These are phyloP conservation scores for Acropternis orthonyx DNA, from an alignment of 2,797 vertebrate genomes.

Conservation along the genomic window DNA sequence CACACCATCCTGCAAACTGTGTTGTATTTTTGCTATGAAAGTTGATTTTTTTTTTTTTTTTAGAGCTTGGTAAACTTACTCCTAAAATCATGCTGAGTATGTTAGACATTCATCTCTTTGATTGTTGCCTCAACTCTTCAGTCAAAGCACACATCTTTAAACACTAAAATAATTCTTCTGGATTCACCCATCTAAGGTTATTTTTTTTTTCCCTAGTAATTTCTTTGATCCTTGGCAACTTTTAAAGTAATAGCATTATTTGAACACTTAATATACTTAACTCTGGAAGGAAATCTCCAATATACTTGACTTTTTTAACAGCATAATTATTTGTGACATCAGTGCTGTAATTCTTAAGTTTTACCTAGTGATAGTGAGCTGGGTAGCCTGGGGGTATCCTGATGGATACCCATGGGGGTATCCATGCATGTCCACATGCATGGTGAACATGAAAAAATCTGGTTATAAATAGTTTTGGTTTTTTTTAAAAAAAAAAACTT, in stretches of 20 bases:
- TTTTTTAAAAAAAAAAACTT: too few relatives aligned
- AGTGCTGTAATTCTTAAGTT: not conserved
- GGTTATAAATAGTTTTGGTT: too few relatives aligned
- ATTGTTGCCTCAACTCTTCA: not conserved
- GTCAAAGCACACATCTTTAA: not conserved
- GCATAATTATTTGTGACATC: not conserved
- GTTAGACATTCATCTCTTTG: not conserved
- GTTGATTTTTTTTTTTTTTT: not conserved
- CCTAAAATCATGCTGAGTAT: not conserved
- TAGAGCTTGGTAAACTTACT: not conserved
- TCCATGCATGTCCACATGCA: fast-evolving
- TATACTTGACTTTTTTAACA: not conserved
- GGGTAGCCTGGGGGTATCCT: not conserved
- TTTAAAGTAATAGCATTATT: not conserved
- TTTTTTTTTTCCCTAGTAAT: not conserved
- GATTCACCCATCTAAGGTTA: not conserved
- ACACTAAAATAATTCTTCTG: not conserved
- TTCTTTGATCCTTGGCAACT: not conserved
- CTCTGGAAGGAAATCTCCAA: not conserved
- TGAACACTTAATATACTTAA: not conserved
- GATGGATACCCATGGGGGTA: too few relatives aligned
- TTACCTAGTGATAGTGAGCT: not conserved
- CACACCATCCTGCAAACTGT: not conserved
- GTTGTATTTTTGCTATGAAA: not conserved
- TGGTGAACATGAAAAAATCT: not conserved